These are phyloP conservation scores for Sarcophilus harrisii DNA, from an alignment of 2,797 vertebrate species.

Conservation along the genomic window DNA sequence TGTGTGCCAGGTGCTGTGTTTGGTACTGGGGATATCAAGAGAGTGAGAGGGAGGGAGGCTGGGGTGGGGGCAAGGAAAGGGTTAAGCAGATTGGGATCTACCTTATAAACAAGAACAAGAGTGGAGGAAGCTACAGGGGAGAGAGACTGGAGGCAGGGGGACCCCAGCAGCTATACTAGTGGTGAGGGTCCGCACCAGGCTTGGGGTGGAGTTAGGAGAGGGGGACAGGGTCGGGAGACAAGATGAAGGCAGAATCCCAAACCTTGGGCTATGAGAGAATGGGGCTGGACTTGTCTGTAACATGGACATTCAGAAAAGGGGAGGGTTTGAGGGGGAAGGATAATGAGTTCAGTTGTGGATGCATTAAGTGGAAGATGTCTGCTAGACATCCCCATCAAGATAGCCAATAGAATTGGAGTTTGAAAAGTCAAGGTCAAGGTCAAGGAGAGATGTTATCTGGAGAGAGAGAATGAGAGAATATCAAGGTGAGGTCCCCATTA, in stretches of 20 bases:
- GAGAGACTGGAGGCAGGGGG: neutral
- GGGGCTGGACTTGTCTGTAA: too few species aligned
- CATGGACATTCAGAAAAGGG: neutral
- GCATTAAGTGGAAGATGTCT: neutral
- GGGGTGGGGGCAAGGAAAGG: neutral
- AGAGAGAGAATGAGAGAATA: neutral
- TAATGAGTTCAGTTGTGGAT: neutral
- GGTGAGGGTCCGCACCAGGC: neutral
- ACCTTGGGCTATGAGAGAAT: too few species aligned
- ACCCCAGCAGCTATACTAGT: neutral
- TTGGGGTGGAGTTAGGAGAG: too few species aligned
- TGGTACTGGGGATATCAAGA: neutral
- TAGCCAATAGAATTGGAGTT: neutral
- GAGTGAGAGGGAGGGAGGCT: neutral
- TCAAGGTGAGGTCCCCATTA: too few species aligned
- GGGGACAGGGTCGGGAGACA: neutral
- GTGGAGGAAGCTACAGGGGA: neutral
- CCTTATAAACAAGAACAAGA: neutral
- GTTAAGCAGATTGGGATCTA: neutral
- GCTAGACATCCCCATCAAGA: neutral
- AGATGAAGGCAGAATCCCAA: too few species aligned
- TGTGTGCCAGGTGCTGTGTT: too few species aligned
- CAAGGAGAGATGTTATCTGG: neutral
- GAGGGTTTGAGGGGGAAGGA: neutral
- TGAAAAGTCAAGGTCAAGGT: neutral